These are phyloP conservation scores for Vulpes lagopus DNA, from an alignment of 2,113 vertebrate genomes.

Conservation along the genomic window DNA sequence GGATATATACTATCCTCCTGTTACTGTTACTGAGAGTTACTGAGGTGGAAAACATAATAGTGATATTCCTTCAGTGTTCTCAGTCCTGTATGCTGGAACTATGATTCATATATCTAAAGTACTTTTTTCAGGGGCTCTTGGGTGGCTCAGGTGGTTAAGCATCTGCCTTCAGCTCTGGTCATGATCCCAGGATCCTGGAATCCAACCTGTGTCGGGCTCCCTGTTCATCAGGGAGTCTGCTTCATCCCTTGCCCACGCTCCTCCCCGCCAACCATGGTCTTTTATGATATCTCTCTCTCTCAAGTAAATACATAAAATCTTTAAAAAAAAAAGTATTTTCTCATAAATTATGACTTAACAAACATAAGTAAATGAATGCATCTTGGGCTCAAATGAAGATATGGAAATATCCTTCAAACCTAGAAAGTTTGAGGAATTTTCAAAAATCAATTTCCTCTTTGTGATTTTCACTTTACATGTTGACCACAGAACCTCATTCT, in stretches of 20 bases:
- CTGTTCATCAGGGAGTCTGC: not conserved
- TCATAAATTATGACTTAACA: not conserved
- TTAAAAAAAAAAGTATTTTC: not conserved
- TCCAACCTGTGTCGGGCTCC: not conserved
- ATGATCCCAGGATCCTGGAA: not conserved
- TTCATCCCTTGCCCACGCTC: not conserved
- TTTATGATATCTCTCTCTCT: not conserved
- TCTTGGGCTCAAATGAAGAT: not conserved
- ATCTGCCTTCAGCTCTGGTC: not conserved
- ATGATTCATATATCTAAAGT: not conserved
- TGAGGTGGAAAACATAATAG: not conserved
- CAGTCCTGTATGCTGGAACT: not conserved
- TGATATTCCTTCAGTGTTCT: not conserved
- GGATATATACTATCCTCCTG: not conserved
- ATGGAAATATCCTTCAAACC: not conserved
- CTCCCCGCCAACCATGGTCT: not conserved
- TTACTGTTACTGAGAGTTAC: not conserved
- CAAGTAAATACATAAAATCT: not conserved
- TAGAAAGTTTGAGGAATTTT: not conserved
- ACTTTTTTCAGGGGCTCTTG: not conserved
- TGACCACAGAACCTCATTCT: not conserved
- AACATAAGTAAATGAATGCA: not conserved
- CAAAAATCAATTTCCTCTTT: not conserved
- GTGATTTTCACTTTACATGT: not conserved
- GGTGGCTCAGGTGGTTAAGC: not conserved